Base-by-base conservation (phyloP, 2,113 vertebrate genomes). In the Physeter macrocephalus region DNA sequence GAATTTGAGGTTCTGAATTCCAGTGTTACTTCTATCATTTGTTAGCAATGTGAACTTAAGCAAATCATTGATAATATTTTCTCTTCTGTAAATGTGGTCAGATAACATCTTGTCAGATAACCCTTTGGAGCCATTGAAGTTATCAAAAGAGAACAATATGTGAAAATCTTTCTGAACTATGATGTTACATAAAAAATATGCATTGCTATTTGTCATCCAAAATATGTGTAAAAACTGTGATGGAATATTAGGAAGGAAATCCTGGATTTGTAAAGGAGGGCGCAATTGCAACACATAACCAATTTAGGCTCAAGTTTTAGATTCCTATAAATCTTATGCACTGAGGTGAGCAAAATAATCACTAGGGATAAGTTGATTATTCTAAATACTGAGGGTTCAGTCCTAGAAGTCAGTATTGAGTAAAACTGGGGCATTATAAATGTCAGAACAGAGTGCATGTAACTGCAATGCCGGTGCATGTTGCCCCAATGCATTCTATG, bases 111-210 rank as follows among this genome's bases (percentile, higher is more conserved):
- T 25, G 52, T 80, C 54, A 93, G 43, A 43, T 90, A 90, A 84
- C 5, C 2, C 21, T 90, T 72, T 52, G 41, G 31, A 34, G 1
- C 5, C 57, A 93, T 0, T 46, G 23, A 69, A 75, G 67, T 15
- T 64, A 39, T n/a, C n/a, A 92, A 80, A 71, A 77, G 20, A 88
- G 36, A 80, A 93, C 27, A 82, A 59, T n/a, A 57, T 21, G 4
- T 80, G 20, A 93, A 95, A 94, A 92, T 81, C 8, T 81, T 54
- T 66, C 62, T 93, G 41, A 80, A 83, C 11, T 18, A 3, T 88
- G 31, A 80, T 74, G 34, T 83, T 52, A 21, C 8, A n/a, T 46
- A 72, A 75, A 88, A 88, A 72, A 72, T 54, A 25, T 49, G 12
- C 41, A 39, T 34, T 90, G 31, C n/a, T 87, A 29, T 49, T 54